Evolutionary conservation across 2,113 vertebrate genomes (phyloP).

Genomic region (Mormyrus lacerda): DNA sequence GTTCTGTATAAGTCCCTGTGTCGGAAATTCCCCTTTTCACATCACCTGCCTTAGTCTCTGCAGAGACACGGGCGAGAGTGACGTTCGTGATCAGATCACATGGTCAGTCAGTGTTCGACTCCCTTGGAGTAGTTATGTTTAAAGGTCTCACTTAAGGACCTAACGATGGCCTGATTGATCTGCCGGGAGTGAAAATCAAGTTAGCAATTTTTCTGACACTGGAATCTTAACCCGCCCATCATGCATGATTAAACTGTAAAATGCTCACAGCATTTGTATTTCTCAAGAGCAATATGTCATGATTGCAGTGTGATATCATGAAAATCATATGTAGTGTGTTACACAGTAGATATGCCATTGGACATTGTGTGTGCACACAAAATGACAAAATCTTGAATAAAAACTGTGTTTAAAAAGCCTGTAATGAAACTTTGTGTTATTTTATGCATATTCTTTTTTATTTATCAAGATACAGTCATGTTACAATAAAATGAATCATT

Average conservation of each 20-base stretch:
- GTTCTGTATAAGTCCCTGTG: not conserved
- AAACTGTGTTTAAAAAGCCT: not conserved
- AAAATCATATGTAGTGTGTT: not conserved
- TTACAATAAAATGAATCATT: not conserved
- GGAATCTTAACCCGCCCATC: not conserved
- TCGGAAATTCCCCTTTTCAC: not conserved
- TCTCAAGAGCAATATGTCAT: not conserved
- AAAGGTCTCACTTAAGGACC: not conserved
- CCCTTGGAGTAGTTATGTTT: not conserved
- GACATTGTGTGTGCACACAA: not conserved
- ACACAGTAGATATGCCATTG: not conserved
- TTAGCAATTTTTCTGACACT: not conserved
- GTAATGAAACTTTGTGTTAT: not conserved
- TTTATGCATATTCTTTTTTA: not conserved
- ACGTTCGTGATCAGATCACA: not conserved
- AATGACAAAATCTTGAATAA: not conserved
- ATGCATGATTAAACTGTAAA: not conserved
- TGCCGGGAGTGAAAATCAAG: not conserved
- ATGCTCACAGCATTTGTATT: not conserved
- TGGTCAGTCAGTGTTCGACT: not conserved
- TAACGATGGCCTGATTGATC: not conserved
- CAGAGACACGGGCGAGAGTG: not conserved
- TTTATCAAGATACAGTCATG: not conserved
- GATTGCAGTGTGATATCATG: not conserved
- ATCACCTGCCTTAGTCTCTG: not conserved